These are phyloP conservation scores for Zosterops borbonicus DNA, from an alignment of 2,113 vertebrate genomes.

Conservation along the genomic window DNA sequence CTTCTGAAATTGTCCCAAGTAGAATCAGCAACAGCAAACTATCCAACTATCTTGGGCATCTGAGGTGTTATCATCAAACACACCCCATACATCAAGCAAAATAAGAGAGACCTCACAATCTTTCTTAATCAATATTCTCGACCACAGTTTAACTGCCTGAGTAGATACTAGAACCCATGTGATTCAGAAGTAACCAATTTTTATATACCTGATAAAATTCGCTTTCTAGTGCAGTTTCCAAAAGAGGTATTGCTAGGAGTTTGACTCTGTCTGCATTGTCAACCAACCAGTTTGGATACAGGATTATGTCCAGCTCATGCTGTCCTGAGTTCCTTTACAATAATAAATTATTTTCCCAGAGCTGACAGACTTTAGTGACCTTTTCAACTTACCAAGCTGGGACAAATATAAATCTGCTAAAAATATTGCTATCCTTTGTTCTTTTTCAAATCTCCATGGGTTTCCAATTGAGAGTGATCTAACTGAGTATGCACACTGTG, in stretches of 20 bases:
- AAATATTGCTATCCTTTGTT: background rate
- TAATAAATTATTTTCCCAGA: background rate
- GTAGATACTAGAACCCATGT: background rate
- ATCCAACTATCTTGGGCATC: background rate
- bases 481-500: background rate
- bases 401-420: background rate
- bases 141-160: background rate
- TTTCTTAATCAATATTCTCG: background rate
- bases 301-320: background rate
- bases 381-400: background rate
- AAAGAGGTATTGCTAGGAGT: background rate
- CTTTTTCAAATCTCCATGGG: background rate
- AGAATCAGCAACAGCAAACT: background rate
- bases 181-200: background rate
- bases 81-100: background rate
- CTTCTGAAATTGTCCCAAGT: background rate
- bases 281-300: background rate
- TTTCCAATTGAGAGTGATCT: background rate
- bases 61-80: background rate
- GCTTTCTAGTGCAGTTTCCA: background rate
- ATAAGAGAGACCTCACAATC: background rate
- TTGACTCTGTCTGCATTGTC: background rate
- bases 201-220: background rate
- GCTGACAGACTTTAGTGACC: background rate
- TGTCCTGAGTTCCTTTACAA: background rate